Percentiles rank a stretch among this genome's conserved stretches.
These are phyloP conservation scores for Variabilichromis moorii DNA, from an alignment of 2,113 vertebrate species.

Conservation along the genomic window DNA sequence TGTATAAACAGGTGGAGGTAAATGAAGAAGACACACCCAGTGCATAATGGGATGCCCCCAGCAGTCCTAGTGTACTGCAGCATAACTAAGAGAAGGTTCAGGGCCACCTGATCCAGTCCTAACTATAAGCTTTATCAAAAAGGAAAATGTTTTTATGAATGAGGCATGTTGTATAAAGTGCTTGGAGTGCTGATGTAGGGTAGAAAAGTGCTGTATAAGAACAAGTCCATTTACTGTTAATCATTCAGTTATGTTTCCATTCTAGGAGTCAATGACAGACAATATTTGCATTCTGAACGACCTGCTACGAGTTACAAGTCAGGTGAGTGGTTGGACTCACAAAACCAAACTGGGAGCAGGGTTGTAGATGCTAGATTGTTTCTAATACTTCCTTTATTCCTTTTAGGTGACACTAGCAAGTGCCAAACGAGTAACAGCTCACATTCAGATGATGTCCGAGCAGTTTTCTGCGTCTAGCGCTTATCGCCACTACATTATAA, in stretches of 20 bases:
- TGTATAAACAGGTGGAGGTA: not conserved
- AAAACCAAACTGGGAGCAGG: not conserved
- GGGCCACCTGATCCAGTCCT: not conserved
- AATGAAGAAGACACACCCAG: not conserved
- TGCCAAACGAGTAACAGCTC: conserved; percentile 32
- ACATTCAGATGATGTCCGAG: conserved; percentile 19
- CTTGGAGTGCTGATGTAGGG: not conserved
- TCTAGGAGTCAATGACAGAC: conserved; percentile 59
- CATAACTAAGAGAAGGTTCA: not conserved
- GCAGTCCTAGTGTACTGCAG: not conserved
- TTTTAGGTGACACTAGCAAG: conserved; percentile 59
- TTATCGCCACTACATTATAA: not conserved
- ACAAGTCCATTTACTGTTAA: not conserved
- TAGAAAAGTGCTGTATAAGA: not conserved
- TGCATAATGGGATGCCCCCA: not conserved
- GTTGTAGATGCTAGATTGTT: not conserved
- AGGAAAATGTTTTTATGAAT: not conserved
- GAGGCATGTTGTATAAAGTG: not conserved
- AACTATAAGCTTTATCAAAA: not conserved
- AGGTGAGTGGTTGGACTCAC: conserved; percentile 51
- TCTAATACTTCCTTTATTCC: not conserved
- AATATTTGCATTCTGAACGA: conserved; percentile 56
- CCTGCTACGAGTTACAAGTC: conserved; percentile 60
- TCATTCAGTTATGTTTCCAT: not conserved
- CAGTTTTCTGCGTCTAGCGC: not conserved